Evolutionary conservation across 1,140 invertebrate species (phyloP).

Genomic region (Solenopsis fugax): DNA sequence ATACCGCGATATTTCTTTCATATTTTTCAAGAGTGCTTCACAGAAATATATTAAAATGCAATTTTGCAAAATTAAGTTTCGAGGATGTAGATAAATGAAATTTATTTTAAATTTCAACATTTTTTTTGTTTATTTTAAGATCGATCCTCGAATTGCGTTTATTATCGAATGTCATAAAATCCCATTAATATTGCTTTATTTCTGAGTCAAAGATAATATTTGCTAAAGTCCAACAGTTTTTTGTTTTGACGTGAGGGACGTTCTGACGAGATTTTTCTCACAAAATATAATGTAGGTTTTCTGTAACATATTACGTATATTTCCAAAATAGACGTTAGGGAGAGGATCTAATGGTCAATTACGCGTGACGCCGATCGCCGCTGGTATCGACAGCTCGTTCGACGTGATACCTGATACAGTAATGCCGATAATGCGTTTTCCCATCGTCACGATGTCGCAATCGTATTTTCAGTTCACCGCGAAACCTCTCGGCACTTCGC

Average conservation of each 20-base stretch:
- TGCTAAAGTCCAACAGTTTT: not conserved
- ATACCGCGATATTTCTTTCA: not conserved
- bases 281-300: not conserved
- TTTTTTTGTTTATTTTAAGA: not conserved
- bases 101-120: not conserved
- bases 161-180: not conserved
- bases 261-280: not conserved
- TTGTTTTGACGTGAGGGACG: not conserved
- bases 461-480: not conserved
- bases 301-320: not conserved
- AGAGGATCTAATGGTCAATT: conserved; percentile 53
- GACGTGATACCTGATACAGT: conserved; percentile 27
- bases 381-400: conserved; percentile 71
- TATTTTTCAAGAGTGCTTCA: conserved; percentile 8
- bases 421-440: conserved; percentile 45
- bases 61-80: conserved; percentile 2
- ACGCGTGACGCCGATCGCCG: conserved; percentile 42
- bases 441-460: not conserved
- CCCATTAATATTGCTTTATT: not conserved
- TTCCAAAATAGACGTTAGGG: conserved; percentile 6
- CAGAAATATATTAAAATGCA: not conserved
- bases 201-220: not conserved
- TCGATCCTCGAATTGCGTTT: not conserved
- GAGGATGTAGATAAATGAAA: not conserved
- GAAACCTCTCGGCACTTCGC: not conserved